phyloP scores from a whole-genome alignment of 2,888 invertebrate genomes.

The Clitarchus hookeri region DNA sequence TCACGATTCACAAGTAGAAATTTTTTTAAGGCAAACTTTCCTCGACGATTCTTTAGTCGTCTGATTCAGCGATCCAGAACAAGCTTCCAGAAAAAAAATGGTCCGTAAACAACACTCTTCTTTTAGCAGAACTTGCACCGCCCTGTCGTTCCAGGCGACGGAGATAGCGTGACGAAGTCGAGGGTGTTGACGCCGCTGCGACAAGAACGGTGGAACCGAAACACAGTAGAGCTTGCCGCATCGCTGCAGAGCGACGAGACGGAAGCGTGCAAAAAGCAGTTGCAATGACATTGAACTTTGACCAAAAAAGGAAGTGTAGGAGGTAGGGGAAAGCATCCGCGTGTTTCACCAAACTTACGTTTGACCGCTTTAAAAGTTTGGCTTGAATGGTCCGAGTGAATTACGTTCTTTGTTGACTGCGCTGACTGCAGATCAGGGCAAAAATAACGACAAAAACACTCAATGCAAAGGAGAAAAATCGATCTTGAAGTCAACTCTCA shows the following conservation, averaged over 20 bases:
- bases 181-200: neutral
- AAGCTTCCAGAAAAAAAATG: neutral
- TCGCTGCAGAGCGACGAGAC: neutral
- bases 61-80: neutral
- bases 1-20: neutral
- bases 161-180: neutral
- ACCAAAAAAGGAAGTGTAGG: neutral
- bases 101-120: neutral
- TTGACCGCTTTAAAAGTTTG: neutral
- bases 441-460: no score
- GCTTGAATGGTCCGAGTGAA: no score
- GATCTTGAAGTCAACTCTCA: no score
- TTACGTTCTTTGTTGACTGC: no score
- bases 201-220: neutral
- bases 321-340: neutral
- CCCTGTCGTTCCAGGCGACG: neutral
- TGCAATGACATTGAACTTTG: neutral
- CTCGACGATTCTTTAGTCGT: neutral
- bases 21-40: neutral
- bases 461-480: no score
- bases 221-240: neutral
- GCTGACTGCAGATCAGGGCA: no score
- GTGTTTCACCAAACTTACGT: neutral
- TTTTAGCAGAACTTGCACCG: neutral
- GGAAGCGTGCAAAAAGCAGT: neutral